Conservation (phyloP, 2,888 invertebrate species). For the Lucinisca nassula region DNA sequence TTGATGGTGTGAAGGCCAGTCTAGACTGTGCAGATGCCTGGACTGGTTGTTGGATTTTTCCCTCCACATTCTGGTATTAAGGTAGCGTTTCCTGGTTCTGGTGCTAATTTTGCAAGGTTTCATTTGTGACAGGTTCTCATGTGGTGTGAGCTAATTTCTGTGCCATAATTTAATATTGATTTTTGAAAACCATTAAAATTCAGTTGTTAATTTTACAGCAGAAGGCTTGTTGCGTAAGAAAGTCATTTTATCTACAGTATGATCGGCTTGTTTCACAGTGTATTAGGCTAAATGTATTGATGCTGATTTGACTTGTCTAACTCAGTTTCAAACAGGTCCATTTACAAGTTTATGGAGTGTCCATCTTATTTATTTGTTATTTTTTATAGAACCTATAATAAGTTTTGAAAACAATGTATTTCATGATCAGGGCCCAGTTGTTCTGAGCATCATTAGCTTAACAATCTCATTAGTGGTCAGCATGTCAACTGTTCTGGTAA, state of each 20-base stretch:
- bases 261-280: not conserved
- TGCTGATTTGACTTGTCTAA: too few relatives aligned
- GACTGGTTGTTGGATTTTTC: not conserved
- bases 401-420: too few relatives aligned
- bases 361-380: too few relatives aligned
- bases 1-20: not conserved
- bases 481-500: too few relatives aligned
- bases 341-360: too few relatives aligned
- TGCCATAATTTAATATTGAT: constrained; percentile 71
- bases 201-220: constrained; percentile 34
- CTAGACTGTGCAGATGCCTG: not conserved
- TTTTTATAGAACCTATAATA: too few relatives aligned
- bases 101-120: not conserved
- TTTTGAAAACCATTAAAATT: constrained; percentile 71
- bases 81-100: not conserved
- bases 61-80: not conserved
- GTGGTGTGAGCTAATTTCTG: constrained; percentile 67
- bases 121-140: constrained; percentile 16
- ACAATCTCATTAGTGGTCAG: too few relatives aligned
- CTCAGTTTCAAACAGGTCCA: too few relatives aligned
- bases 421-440: too few relatives aligned
- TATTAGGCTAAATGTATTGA: too few relatives aligned
- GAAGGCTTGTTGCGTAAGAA: constrained; percentile 38
- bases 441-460: too few relatives aligned
- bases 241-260: constrained; percentile 12